Conservation (phyloP, 2,888 invertebrate genomes). For the Nemurella pictetii region DNA sequence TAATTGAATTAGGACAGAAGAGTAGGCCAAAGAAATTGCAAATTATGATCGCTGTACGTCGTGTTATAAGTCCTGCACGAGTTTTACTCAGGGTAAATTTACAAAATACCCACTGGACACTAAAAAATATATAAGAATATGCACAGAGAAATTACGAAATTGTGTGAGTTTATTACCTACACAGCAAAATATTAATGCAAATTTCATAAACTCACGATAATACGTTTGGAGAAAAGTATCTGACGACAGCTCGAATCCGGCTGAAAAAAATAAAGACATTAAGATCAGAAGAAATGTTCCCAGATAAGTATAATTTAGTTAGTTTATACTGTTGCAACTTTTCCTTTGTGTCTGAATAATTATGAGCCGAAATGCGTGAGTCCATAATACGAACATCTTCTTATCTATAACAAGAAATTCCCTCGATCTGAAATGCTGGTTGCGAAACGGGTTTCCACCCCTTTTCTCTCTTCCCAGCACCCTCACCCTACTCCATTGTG, state of each 20-base stretch:
- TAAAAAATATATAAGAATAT: no score
- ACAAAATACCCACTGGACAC: no score
- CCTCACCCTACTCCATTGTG: slow-evolving; percentile 11
- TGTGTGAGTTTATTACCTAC: no score
- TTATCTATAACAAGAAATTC: neutral
- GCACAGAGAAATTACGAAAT: no score
- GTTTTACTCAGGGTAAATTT: no score
- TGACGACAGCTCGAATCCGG: neutral
- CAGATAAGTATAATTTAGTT: neutral
- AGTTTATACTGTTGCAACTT: neutral
- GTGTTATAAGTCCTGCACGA: no score
- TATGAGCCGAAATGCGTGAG: neutral
- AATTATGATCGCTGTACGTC: no score
- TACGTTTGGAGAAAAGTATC: neutral
- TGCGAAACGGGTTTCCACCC: neutral
- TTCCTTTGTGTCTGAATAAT: neutral
- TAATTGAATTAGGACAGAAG: no score
- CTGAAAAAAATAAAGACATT: neutral
- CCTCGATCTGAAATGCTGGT: neutral
- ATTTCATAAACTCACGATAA: neutral
- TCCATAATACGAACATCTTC: neutral
- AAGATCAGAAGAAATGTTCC: neutral
- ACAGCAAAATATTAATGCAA: neutral
- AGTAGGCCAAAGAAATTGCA: no score
- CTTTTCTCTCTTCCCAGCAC: neutral